These are phyloP conservation scores for Corythoichthys haematopterus DNA, from an alignment of 2,113 vertebrate genomes.

Conservation along the genomic window DNA sequence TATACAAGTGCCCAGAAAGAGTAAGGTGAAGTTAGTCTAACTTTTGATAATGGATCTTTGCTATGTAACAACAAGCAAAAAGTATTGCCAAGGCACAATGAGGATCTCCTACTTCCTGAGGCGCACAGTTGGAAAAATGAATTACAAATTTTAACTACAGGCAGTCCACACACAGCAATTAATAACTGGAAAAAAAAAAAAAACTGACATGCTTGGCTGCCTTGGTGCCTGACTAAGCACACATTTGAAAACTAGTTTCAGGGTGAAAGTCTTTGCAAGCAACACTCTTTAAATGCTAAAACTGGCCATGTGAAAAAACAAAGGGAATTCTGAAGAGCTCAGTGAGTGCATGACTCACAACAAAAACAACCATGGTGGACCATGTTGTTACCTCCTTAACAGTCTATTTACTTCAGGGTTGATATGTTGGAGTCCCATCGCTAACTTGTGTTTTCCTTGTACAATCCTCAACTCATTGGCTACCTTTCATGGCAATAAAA, in stretches of 20 bases:
- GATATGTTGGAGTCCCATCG: background rate
- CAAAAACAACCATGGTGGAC: background rate
- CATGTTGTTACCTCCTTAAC: background rate
- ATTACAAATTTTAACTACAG: background rate
- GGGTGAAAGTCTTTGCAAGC: background rate
- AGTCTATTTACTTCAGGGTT: background rate
- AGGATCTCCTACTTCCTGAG: background rate
- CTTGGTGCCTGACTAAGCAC: background rate
- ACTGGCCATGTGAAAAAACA: slow-evolving; percentile 3
- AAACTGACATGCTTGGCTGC: no score
- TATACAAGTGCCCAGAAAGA: background rate
- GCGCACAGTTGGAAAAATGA: slow-evolving; percentile 3
- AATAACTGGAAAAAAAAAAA: background rate
- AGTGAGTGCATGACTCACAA: background rate
- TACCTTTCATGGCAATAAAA: no score
- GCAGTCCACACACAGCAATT: background rate
- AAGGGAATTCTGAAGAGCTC: background rate
- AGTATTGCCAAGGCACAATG: background rate
- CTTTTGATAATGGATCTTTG: background rate
- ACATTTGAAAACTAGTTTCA: background rate
- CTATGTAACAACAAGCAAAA: background rate
- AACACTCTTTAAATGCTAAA: background rate
- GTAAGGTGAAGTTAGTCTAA: background rate
- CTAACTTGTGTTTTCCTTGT: background rate
- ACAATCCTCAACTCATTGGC: background rate